Base-by-base conservation (phyloP, 2,888 invertebrate genomes). In the Lottia scabra region DNA sequence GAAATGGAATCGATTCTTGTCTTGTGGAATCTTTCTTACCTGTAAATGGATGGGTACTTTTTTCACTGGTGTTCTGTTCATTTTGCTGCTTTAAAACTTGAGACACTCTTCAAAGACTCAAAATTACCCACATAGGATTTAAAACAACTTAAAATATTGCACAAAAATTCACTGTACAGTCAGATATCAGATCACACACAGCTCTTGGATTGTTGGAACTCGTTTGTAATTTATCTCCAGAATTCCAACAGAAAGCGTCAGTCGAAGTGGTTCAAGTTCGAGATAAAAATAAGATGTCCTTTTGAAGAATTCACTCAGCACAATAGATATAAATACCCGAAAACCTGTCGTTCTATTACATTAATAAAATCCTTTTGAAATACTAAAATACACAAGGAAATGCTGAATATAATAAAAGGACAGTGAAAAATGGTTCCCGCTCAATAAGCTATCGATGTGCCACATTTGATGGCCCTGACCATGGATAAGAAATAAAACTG, bases 41-140 rank as follows among this genome's bases (percentile, higher is more conserved):
- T 86, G 86, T 73, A 87, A 79, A 91, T 97, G 97, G 89, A 97
- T 96, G 74, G 97, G 97, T 76, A 97, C 96, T 91, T 97, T 97
- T 91, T 97, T 97, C 82, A 96, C 96, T 62, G 86, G 85, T 23
- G 84, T 85, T 67, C 83, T 75, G 70, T 79, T 78, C 30, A 27
- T 56, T 30, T 30, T 30, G 30, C 30, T 30, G 30, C 3, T 30
- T n/a, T 30, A 30, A 30, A 30, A 30, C 30, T 30, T 30, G 30
- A 30, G 30, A 30, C 5, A 5, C 30, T 30, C 30, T 30, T 30
- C 30, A 30, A 30, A 30, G 5, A 30, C 30, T 30, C 5, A 30
- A 30, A 30, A 4, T 30, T 4, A 30, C 5, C 30, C 30, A 5
- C 5, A 30, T 5, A 30, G 30, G 30, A 30, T 30, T 30, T 30